Evolutionary conservation across 2,888 invertebrate species (phyloP).

Genomic region (Lysandra coridon): DNA sequence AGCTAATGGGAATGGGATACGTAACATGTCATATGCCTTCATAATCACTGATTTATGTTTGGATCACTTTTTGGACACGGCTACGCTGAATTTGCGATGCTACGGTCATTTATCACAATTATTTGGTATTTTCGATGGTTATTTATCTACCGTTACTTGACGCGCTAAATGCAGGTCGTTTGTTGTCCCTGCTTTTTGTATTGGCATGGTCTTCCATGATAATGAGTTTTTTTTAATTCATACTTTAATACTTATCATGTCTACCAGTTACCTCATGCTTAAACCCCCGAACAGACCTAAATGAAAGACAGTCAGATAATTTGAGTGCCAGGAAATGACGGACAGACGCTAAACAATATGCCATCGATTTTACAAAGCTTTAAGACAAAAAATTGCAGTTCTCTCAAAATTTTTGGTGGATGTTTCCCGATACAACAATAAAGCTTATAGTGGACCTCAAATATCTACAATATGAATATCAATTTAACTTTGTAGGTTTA

Average conservation of each 20-base stretch:
- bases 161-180: background rate
- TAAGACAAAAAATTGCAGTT: background rate
- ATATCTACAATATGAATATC: constrained; percentile 7
- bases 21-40: background rate
- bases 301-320: background rate
- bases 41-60: constrained; percentile 8
- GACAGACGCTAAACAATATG: too few species aligned
- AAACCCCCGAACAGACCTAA: too few species aligned
- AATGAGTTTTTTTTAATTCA: background rate
- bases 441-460: constrained; percentile 15
- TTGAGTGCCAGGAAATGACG: too few species aligned
- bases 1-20: constrained; percentile 40
- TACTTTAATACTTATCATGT: background rate
- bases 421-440: background rate
- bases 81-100: constrained; percentile 11
- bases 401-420: background rate
- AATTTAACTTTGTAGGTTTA: constrained; percentile 23
- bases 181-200: background rate
- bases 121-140: background rate
- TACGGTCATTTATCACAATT: constrained; percentile 13
- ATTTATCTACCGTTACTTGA: background rate
- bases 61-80: constrained; percentile 21
- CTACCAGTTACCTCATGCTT: too few species aligned
- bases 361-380: too few species aligned
- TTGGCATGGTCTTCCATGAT: background rate